Base-by-base conservation (phyloP, 2,797 vertebrate genomes). In the Cottoperca gobio region DNA sequence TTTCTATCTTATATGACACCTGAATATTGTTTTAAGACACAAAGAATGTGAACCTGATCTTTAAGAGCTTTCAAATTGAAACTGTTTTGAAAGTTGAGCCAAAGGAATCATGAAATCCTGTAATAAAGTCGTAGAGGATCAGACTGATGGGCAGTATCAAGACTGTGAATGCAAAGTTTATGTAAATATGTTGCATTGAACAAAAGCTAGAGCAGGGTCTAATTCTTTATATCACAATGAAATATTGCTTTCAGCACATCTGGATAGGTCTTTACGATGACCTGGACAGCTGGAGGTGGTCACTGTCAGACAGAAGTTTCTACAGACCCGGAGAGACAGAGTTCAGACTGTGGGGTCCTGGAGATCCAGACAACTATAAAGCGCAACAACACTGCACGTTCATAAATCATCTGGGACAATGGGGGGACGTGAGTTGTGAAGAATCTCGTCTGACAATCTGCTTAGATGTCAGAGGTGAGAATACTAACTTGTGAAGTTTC, bases 251-350 rank as follows among this genome's bases (percentile, higher is more conserved):
- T 70, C 70, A 86, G 84, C 0, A 0, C n/a, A 16, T 23, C 35
- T 92, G 88, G 87, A 84, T 86, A 0, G 87, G 89, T 3, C 60
- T 90, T 70, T 73, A 82, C n/a, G 58, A 82, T 3, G 60, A 78
- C 0, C 3, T 48, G 23, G 26, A 65, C 46, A 68, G 54, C 58
- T 92, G 87, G 88, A 46, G 28, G 23, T 91, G 88, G 88, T 90
- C 88, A 4, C 55, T 78, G 28, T n/a, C 79, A 10, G 37, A 70
- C 13, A 6, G 6, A 2, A 4, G 31, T 19, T 65, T 71, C 46
- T 76, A 83, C 71, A 46, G 10, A 46, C 7, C 19, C 1, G 53
- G 12, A 13, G 54, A 16, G 6, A 8, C 11, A 1, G 61, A 55
- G 28, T 75, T 73, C 43, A 43, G 7, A 3, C 4, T n/a, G 0